phyloP scores from a whole-genome alignment of 2,797 vertebrate genomes.

The Lagodon rhomboides region DNA sequence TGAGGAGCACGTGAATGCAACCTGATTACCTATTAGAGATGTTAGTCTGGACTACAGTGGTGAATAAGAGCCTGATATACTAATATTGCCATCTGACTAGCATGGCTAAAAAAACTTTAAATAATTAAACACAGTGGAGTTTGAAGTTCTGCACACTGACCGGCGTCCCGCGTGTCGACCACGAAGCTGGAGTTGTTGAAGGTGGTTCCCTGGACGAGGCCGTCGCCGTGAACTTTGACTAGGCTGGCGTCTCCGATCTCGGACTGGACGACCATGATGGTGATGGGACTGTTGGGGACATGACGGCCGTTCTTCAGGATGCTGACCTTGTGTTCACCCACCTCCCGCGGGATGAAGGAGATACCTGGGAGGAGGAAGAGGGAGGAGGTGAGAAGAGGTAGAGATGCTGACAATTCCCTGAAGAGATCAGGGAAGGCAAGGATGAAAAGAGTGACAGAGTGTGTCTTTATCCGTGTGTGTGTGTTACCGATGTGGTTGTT shows the following conservation, averaged over 20 bases:
- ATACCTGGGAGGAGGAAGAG: slow-evolving; percentile 86
- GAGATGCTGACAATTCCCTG: too few relatives aligned
- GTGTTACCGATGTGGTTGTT: slow-evolving; percentile 92
- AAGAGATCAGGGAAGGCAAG: too few relatives aligned
- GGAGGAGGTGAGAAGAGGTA: background rate
- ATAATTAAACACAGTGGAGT: background rate
- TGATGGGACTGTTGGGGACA: slow-evolving; percentile 94
- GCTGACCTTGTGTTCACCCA: slow-evolving; percentile 95
- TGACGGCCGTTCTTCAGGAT: slow-evolving; percentile 95
- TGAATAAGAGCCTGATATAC: too few relatives aligned
- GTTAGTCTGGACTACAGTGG: background rate
- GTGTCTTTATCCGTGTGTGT: background rate
- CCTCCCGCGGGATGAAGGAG: slow-evolving; percentile 97
- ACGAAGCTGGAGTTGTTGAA: slow-evolving; percentile 93
- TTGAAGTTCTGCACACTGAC: slow-evolving; percentile 71
- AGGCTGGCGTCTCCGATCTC: slow-evolving; percentile 94
- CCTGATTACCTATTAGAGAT: background rate
- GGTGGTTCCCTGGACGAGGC: slow-evolving; percentile 91
- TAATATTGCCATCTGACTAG: background rate
- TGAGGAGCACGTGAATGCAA: background rate
- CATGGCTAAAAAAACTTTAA: background rate
- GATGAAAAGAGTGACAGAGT: too few relatives aligned
- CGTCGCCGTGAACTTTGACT: slow-evolving; percentile 91
- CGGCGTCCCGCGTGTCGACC: slow-evolving; percentile 95
- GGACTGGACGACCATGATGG: slow-evolving; percentile 96